These are phyloP conservation scores for Ptychoptera contaminata DNA, from an alignment of 2,888 invertebrate species.

Conservation along the genomic window DNA sequence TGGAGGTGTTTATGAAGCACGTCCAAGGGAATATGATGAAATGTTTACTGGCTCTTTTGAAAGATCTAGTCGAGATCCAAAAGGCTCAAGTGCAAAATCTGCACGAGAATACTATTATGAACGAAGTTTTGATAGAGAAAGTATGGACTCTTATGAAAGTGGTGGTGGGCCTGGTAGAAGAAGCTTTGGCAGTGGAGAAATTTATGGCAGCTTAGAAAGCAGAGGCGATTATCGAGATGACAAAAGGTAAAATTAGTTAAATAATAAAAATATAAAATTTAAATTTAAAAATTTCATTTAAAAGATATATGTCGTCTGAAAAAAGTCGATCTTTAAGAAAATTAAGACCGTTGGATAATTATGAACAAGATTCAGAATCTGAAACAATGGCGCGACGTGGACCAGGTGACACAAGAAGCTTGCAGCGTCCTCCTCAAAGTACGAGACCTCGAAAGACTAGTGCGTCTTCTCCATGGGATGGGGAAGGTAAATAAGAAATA, in stretches of 20 bases:
- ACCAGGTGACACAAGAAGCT: conserved; percentile 20
- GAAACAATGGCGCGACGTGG: conserved; percentile 24
- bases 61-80: conserved; percentile 7
- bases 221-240: conserved; percentile 28
- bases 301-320: conserved; percentile 22
- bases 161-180: conserved; percentile 21
- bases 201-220: conserved; percentile 29
- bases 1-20: conserved; percentile 11
- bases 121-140: conserved; percentile 30
- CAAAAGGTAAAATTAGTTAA: not conserved
- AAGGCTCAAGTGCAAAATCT: conserved; percentile 15
- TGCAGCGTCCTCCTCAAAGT: conserved; percentile 20
- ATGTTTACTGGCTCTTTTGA: conserved; percentile 22
- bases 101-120: conserved; percentile 27
- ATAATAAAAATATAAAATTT: not conserved
- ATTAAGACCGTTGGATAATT: conserved; percentile 30
- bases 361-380: conserved; percentile 35
- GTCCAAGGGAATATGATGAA: conserved; percentile 25
- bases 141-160: conserved; percentile 30
- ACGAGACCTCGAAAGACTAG: conserved; percentile 27
- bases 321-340: conserved; percentile 27
- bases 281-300: not conserved
- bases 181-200: conserved; percentile 30
- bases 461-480: conserved; percentile 40
- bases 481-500: conserved; percentile 21